Conservation (phyloP, 2,888 invertebrate genomes). For the Chrysolina oricalcia region DNA sequence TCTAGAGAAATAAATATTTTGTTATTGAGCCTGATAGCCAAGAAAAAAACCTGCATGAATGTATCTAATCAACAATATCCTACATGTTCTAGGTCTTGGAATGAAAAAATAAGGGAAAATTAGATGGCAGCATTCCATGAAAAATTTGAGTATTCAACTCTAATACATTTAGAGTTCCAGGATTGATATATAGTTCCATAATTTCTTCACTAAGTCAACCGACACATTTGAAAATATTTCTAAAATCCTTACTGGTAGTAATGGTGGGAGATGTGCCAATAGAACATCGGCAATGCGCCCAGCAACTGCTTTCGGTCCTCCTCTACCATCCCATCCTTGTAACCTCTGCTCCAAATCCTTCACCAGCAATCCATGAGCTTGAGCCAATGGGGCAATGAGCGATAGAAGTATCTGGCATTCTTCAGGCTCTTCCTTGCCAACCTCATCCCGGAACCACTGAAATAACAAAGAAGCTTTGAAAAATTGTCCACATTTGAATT, state of each 20-base stretch:
- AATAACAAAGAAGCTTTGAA: constrained; percentile 55
- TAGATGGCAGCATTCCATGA: no score
- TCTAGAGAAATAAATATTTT: no score
- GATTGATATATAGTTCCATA: no score
- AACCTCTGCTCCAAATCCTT: constrained; percentile 85
- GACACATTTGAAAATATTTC: not conserved
- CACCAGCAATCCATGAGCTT: constrained; percentile 87
- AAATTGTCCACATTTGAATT: not conserved
- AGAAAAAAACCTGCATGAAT: no score
- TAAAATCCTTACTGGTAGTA: constrained; percentile 73
- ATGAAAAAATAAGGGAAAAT: no score
- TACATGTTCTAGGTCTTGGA: no score
- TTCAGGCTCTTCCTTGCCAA: constrained; percentile 74
- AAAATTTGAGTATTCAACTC: no score
- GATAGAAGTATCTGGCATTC: constrained; percentile 77
- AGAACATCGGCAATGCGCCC: constrained; percentile 86
- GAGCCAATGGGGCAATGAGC: constrained; percentile 83
- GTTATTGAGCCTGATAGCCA: no score
- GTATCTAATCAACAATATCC: no score
- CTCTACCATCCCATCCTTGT: constrained; percentile 82
- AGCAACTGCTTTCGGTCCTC: constrained; percentile 70
- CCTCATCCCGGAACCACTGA: constrained; percentile 84
- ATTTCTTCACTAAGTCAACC: not conserved
- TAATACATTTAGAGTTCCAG: no score
- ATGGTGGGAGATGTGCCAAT: constrained; percentile 79